Conservation (phyloP, 2,888 invertebrate genomes). For the Asteroscopus sphinx region DNA sequence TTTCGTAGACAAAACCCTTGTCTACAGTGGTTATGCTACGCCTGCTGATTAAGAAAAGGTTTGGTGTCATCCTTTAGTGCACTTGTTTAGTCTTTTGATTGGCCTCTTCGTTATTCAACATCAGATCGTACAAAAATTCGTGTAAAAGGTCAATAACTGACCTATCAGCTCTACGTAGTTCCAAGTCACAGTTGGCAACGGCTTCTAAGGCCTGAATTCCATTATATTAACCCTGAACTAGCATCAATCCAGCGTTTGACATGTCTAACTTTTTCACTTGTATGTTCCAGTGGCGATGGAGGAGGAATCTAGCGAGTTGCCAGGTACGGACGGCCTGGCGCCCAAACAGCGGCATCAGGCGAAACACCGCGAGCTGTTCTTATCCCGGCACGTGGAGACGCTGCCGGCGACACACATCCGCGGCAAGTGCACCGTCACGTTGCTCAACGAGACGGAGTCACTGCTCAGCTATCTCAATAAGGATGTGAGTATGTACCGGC, state of each 20-base stretch:
- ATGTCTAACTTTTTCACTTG: conserved; percentile 24
- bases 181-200: conserved; percentile 38
- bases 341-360: conserved; percentile 98
- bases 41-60: no score
- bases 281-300: conserved; percentile 91
- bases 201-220: conserved; percentile 16
- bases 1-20: no score
- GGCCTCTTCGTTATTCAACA: conserved; percentile 17
- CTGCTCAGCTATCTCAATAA: conserved; percentile 98
- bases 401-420: conserved; percentile 99
- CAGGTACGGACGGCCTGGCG: conserved; percentile 91
- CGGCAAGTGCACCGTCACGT: conserved; percentile 99
- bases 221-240: conserved; percentile 15
- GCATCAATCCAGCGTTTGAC: conserved; percentile 2
- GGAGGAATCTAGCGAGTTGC: conserved; percentile 90
- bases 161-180: conserved; percentile 29
- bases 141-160: conserved; percentile 36
- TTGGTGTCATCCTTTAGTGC: no score
- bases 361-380: conserved; percentile 99
- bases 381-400: conserved; percentile 99
- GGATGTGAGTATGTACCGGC: conserved; percentile 93
- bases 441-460: conserved; percentile 99
- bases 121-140: conserved; percentile 8
- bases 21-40: no score
- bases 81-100: background rate